Conservation (phyloP, 2,797 vertebrate species). For the Hippopotamyrus pictus region DNA sequence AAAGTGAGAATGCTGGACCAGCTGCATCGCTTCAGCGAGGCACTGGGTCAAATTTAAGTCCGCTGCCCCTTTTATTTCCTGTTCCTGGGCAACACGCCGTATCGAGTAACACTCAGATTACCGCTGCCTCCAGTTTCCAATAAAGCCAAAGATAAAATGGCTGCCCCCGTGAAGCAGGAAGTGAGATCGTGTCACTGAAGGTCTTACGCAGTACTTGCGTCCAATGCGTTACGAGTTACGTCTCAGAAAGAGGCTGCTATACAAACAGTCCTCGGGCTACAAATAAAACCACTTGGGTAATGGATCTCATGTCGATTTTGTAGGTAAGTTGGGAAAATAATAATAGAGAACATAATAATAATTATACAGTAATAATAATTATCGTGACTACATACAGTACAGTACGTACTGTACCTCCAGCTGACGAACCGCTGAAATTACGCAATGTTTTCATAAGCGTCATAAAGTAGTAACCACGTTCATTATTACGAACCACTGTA, state of each 20-base stretch:
- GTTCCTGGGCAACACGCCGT: not conserved
- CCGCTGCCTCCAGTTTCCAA: constrained; percentile 1
- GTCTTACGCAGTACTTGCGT: not conserved
- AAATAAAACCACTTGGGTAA: no score
- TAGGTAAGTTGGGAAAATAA: not conserved
- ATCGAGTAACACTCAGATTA: constrained; percentile 13
- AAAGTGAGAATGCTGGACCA: not conserved
- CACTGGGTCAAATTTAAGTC: not conserved
- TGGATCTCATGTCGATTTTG: no score
- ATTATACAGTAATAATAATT: not conserved
- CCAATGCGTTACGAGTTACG: no score
- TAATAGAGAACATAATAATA: not conserved
- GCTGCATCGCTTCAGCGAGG: not conserved
- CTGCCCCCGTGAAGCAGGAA: not conserved
- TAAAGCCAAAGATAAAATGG: not conserved
- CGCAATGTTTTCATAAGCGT: not conserved
- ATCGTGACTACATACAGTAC: not conserved
- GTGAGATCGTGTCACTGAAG: not conserved
- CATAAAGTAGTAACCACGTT: not conserved
- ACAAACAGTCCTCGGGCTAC: no score
- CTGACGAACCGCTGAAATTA: not conserved
- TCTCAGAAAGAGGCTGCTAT: not conserved
- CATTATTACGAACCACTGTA: not conserved
- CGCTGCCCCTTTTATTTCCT: constrained; percentile 30
- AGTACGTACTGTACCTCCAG: not conserved